Evolutionary conservation across 2,888 invertebrate species (phyloP), one percentile per base, ranked within the genome.

Genomic region (Mantis religiosa): DNA sequence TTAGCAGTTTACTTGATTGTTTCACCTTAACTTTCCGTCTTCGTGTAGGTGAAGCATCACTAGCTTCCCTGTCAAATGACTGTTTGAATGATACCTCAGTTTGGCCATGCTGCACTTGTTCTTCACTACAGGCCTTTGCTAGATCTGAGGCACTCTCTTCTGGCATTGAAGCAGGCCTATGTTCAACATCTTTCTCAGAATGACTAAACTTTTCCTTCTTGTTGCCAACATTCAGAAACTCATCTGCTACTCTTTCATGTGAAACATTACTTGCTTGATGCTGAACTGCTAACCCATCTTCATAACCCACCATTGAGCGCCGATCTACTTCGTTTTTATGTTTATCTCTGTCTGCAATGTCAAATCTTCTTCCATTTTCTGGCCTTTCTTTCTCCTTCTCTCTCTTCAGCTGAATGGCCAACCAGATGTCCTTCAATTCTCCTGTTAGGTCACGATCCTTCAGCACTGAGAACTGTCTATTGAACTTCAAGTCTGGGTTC

Each of bases 401-500:
- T 87, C 94, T 92, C 91, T 94, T 95, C 88, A 93, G 94, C 91
- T 96, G 96, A 3, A 96, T 96, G 0, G 96, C 95, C 28, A 95
- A 95, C 96, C 96, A 96, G 1, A 96, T 95, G 92, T 96, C 96
- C 92, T 96, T 96, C 30, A 96, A 92, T 92, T 96, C 96, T 0
- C 96, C 96, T 0, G 96, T 95, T 90, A 96, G 94, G 92, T 96
- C 96, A 34, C 96, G 93, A 91, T 96, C 96, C 91, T 95, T 95
- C 54, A 96, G 92, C 90, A 96, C 95, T 25, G 95, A 91, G 87
- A 92, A 93, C 88, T 92, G 93, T 91, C 96, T 94, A 41, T 94
- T 93, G 90, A 96, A 93, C 90, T 94, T 92, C 71, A 96, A 93
- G 0, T 95, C 96, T 6, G 95, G 95, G 92, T 96, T 96, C 96